Base-by-base conservation (phyloP, 2,797 vertebrate species). In the Acanthiza pusilla region DNA sequence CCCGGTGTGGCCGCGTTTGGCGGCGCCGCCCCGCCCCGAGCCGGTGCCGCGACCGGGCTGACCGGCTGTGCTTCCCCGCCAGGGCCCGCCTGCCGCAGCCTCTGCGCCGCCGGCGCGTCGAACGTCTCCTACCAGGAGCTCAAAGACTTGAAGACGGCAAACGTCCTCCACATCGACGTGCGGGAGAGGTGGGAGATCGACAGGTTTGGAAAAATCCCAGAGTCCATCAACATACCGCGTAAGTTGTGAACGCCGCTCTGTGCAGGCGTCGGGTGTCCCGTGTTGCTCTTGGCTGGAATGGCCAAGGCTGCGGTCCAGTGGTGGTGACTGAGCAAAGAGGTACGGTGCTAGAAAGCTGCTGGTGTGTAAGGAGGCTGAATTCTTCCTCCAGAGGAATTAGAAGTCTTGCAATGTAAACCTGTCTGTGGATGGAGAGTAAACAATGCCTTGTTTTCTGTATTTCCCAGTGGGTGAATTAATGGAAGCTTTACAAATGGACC, bases 171-270 rank as follows among this genome's bases (percentile, higher is more conserved):
- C 55, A 98, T 99, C 87, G 99, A 99, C 73, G 99, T 99, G 70
- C 98, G 99, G 88, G 99, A 99, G 86, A 98, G 98, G 32, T 99
- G 98, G 98, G 99, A 99, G 97, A 97, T 99, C 70, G 88, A 98
- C 36, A 98, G 98, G 73, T 97, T 97, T 72, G 99, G 99, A 62
- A 97, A 96, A 94, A 99, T 99, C 91, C 98, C 99, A 0, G 98
- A 98, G 5, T 98, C 99, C 7, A 36, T 99, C 55, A 99, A 99
- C 83, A 98, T 99, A 34, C 99, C 99, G 27, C 3, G 99, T 99
- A 97, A 99, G 98, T 96, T 45, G 10, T 1, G 13, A 2, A 4
- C 7, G 13, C 30, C 5, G 67, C 71, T 13, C 0, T 2, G 2
- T 17, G 50, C 51, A 3, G 71, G 3, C 4, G 1, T 7, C 7